These are phyloP conservation scores for Hirtodrosophila alboralis DNA, from an alignment of 2,888 invertebrate species.

Conservation along the genomic window DNA sequence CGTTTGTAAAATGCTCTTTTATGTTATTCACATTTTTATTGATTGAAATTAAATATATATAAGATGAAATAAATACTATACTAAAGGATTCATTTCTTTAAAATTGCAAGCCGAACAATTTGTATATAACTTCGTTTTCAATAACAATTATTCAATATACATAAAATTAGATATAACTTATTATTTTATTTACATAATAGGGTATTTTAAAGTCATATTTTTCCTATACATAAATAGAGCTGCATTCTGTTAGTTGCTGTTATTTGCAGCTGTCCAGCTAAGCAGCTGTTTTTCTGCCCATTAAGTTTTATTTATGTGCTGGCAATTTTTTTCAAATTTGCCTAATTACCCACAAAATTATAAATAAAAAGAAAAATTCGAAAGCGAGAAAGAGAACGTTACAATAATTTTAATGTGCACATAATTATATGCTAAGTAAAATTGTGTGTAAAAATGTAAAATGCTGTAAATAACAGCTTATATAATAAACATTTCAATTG, in stretches of 20 bases:
- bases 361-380: no score
- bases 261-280: constrained; percentile 27
- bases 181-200: neutral
- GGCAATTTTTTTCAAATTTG: constrained; percentile 43
- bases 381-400: neutral
- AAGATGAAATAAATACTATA: no score
- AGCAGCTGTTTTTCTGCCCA: constrained; percentile 64
- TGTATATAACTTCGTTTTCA: no score
- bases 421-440: constrained; percentile 38
- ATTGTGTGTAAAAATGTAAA: constrained; percentile 19
- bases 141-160: no score
- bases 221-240: no score
- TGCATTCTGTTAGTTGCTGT: neutral
- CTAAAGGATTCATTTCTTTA: no score
- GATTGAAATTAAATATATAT: no score
- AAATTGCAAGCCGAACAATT: no score
- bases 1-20: no score
- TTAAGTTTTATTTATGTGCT: constrained; percentile 69
- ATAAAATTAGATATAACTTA: no score
- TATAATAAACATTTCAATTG: constrained; percentile 14
- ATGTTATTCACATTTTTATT: no score
- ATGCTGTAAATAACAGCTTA: constrained; percentile 4
- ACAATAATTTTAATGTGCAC: constrained; percentile 36
- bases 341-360: constrained; percentile 63
- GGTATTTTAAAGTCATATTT: constrained; percentile 18